Conservation (phyloP, 2,113 vertebrate species). For the Serilophus lunatus region DNA sequence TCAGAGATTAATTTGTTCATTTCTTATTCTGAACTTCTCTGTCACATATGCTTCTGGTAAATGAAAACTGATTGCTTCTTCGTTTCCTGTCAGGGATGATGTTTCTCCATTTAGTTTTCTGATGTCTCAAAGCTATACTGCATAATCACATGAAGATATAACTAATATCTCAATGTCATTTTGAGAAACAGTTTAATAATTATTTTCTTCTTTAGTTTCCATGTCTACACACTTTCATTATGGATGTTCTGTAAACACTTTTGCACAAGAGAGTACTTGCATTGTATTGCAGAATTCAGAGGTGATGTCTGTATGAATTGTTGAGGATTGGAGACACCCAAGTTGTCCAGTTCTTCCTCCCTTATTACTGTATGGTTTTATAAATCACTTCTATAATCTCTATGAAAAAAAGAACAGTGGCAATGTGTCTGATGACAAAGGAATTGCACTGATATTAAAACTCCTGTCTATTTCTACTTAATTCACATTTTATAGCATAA, state of each 20-base stretch:
- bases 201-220: conserved; percentile 28
- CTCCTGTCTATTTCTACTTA: not conserved
- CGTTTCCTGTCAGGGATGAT: not conserved
- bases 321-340: not conserved
- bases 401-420: not conserved
- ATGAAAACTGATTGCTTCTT: not conserved
- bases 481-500: not conserved
- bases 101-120: not conserved
- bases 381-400: not conserved
- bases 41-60: not conserved
- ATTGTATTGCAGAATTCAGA: not conserved
- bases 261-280: not conserved
- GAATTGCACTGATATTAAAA: not conserved
- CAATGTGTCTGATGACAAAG: not conserved
- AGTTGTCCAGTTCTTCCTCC: not conserved
- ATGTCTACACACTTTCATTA: conserved; percentile 1
- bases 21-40: not conserved
- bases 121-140: not conserved
- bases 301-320: not conserved
- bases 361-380: not conserved
- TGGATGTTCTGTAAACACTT: not conserved
- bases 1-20: not conserved
- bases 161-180: not conserved
- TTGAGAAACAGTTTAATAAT: conserved; percentile 21
- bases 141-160: not conserved